Conservation (phyloP, 2,113 vertebrate genomes). For the Mustelus asterias region DNA sequence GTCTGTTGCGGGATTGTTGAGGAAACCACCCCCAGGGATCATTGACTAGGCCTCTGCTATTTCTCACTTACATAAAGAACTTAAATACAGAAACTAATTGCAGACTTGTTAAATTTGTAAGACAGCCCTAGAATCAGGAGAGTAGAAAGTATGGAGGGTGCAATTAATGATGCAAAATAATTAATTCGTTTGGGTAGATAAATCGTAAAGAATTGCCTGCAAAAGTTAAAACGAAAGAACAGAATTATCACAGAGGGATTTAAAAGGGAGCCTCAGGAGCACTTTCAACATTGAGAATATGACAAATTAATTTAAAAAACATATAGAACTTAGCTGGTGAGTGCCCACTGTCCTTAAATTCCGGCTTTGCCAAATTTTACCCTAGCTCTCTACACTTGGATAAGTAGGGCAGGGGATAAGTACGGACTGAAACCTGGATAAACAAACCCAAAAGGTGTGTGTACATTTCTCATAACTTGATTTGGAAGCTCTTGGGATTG, state of each 20-base stretch:
- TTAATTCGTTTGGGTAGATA: not conserved
- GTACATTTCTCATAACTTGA: not conserved
- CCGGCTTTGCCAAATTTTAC: not conserved
- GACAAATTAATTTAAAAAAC: not conserved
- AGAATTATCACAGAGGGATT: not conserved
- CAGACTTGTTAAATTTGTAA: not conserved
- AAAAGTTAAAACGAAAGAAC: not conserved
- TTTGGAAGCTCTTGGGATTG: not conserved
- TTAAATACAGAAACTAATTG: not conserved
- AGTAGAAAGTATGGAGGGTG: not conserved
- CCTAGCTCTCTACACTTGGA: not conserved
- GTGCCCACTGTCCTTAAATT: not conserved
- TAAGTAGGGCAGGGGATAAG: not conserved
- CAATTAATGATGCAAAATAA: not conserved
- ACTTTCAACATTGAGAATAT: not conserved
- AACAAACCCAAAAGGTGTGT: not conserved
- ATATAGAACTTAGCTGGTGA: not conserved
- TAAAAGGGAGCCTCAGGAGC: not conserved
- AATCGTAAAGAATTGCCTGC: not conserved
- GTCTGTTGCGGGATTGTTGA: not conserved
- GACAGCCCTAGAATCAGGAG: not conserved
- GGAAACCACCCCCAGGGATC: not conserved
- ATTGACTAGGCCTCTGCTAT: not conserved
- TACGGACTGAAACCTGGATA: not conserved
- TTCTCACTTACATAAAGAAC: not conserved